A percentile compares a stretch with the other conserved stretches of the same genome.
Evolutionary conservation across 1,140 invertebrate species (phyloP).

Genomic region (Tigriopus japonicus): DNA sequence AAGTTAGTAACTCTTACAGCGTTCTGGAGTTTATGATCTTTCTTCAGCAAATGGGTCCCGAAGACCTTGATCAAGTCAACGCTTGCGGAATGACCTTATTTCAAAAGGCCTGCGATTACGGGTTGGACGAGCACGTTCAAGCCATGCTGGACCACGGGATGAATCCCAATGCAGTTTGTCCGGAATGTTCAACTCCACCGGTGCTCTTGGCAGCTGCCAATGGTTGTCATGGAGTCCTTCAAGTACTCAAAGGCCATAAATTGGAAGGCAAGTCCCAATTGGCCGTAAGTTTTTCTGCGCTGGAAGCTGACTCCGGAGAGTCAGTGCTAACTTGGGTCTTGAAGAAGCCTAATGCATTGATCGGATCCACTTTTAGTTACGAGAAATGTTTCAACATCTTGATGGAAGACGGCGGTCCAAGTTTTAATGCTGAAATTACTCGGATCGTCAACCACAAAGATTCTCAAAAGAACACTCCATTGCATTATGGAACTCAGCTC

Average conservation of each 20-base stretch:
- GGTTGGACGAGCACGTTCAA: slow-evolving; percentile 12
- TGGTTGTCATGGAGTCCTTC: neutral
- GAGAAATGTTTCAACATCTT: neutral
- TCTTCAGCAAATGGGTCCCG: neutral
- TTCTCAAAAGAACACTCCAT: slow-evolving; percentile 46
- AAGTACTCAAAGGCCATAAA: neutral
- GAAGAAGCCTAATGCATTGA: neutral
- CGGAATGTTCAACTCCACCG: neutral
- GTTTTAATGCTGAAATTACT: slow-evolving; percentile 21
- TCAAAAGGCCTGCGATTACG: slow-evolving; percentile 15
- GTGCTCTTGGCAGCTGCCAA: neutral
- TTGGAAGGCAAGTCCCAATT: neutral
- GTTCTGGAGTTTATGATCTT: slow-evolving; percentile 10
- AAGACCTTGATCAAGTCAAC: slow-evolving; percentile 4
- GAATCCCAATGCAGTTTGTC: neutral
- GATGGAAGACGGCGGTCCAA: neutral
- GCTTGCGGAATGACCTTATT: slow-evolving; percentile 14
- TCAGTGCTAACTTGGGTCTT: neutral
- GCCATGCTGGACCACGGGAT: slow-evolving; percentile 6
- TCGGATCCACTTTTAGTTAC: neutral
- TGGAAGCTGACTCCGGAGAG: neutral
- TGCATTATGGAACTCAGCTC: slow-evolving; percentile 50
- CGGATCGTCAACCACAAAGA: slow-evolving; percentile 43
- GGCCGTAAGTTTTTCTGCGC: neutral
- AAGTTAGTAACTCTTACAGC: neutral